Evolutionary conservation across 2,797 vertebrate species (phyloP).

Genomic region (Dermochelys coriacea): DNA sequence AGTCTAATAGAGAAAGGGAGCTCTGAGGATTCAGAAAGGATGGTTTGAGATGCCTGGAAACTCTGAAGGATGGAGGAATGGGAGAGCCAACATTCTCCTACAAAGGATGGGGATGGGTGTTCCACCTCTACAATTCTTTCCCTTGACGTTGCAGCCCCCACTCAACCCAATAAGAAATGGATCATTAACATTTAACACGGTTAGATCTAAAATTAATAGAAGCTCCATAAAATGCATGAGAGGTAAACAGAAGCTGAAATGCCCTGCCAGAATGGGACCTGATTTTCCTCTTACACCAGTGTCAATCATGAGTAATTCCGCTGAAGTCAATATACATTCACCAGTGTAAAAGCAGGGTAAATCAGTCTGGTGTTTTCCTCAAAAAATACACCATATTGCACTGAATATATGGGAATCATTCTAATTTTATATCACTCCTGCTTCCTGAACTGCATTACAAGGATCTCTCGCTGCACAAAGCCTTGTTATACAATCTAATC

Average conservation of each 20-base stretch:
- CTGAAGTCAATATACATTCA: neutral
- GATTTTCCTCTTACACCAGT: neutral
- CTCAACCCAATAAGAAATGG: neutral
- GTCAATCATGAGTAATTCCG: neutral
- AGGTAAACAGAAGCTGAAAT: neutral
- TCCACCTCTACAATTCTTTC: accelerated
- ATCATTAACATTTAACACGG: neutral
- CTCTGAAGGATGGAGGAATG: neutral
- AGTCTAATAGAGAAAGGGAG: neutral
- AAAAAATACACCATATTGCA: too few relatives aligned
- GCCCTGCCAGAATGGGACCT: neutral
- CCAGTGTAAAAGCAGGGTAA: neutral
- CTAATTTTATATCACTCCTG: neutral
- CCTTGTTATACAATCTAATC: neutral
- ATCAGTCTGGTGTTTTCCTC: neutral
- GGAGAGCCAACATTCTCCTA: neutral
- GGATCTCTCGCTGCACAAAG: neutral
- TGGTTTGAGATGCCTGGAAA: neutral
- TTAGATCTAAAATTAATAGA: neutral
- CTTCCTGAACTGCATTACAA: neutral
- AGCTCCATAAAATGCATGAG: neutral
- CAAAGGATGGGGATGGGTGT: accelerated
- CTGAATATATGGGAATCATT: neutral
- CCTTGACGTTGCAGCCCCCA: neutral
- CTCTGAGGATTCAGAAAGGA: neutral